Evolutionary conservation across 1,140 invertebrate genomes (phyloP), one percentile per base, ranked within the genome.

Genomic region (Agrypnia vestita): DNA sequence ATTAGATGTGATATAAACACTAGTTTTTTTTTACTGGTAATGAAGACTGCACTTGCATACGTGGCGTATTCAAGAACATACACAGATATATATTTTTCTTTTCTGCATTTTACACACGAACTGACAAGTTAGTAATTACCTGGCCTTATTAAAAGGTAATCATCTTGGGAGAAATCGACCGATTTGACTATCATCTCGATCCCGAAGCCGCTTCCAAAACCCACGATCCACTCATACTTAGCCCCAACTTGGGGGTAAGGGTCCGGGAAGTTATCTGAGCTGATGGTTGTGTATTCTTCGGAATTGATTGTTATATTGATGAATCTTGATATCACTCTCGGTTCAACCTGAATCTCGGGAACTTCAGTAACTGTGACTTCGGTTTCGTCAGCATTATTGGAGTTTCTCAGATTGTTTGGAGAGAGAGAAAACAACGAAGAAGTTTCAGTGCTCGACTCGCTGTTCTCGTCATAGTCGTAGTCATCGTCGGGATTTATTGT

Each of bases 141-240:
- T 78, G 81, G 78, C 53, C 17, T 47, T 15, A 82, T 77, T 0
- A 78, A 19, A 25, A 82, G 12, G 13, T 78, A 83, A 71, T 83
- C 82, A 17, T 73, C 17, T 11, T 0, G n/a, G 10, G 4, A 13
- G 11, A 83, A 76, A 62, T 80, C 76, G 15, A 83, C 69, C 11
- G 17, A 10, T 72, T 71, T 80, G 12, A 83, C 56, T 55, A 83
- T 83, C 51, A 83, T 17, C 53, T 83, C 82, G 0, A 83, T 53
- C 67, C 82, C 82, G 61, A 59, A 77, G 0, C 76, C 76, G 35
- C 62, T 12, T 43, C 72, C 75, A 51, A 74, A 53, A 15, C 21
- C 46, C 0, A 83, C 49, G 12, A 11, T 76, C 56, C 77, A 83
- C 51, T 83, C 61, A 46, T 62, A 53, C 13, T 1, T 59, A 0